Evolutionary conservation across 2,888 invertebrate species (phyloP), one percentile per base, ranked within the genome.

Genomic region (Caenorhabditis sp.): DNA sequence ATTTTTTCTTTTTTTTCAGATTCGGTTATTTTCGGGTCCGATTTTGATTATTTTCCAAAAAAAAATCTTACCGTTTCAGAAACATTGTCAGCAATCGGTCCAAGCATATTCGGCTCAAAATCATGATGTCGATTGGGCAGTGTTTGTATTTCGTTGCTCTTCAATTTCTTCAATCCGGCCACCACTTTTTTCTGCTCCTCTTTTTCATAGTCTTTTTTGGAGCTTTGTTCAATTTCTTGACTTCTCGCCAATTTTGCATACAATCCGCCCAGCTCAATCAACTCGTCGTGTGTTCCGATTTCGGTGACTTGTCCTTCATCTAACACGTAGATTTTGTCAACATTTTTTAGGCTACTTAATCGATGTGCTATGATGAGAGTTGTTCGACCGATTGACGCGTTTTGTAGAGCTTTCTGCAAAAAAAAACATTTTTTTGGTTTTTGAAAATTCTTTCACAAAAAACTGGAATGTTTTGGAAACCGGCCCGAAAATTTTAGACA

Each of bases 281-380:
- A 60, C 26, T 81, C 78, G 26, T 77, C 76, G 53, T 83, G 83
- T n/a, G 68, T 79, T 24, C 83, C 83, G 37, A 73, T 68, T 55
- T 74, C 69, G n/a, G 62, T 60, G 0, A 57, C 55, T 50, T 60
- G 59, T 53, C 81, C 81, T 49, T 78, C 67, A 50, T 81, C 77
- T 23, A 81, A 60, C 0, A 81, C 78, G 50, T 77, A 75, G 19
- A 81, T 80, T 36, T 61, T 43, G 23, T 77, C 77, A 0, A 79
- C 78, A 69, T 78, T 64, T 31, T 77, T 73, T 23, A 85, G 54
- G 24, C 83, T 83, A 62, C 81, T 81, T 54, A 85, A 61, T 26
- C 82, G 63, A 66, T 82, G 82, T 37, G 82, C 82, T 53, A 82
- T 79, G 17, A 78, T 66, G 14, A 82, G 75, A 0, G 82, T 81